phyloP scores from a whole-genome alignment of 2,113 vertebrate genomes.

The Gymnogyps californianus region DNA sequence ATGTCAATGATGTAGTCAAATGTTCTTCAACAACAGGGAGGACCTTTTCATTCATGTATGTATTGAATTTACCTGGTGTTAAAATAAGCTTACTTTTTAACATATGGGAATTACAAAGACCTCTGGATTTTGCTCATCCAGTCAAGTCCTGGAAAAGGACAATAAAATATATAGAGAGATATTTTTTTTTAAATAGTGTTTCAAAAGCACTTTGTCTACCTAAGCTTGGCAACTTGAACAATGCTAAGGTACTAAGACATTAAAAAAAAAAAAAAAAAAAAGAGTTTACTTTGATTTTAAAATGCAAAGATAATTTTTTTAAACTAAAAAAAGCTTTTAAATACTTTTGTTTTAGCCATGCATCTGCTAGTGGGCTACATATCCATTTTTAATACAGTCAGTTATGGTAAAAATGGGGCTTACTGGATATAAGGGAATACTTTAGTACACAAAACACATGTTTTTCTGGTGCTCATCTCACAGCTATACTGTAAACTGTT shows the following conservation, averaged over 20 bases:
- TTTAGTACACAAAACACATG: constrained; percentile 62
- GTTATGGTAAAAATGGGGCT: constrained; percentile 60
- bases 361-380: constrained; percentile 70
- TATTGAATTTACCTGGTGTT: constrained; percentile 67
- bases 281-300: constrained; percentile 75
- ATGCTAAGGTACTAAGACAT: constrained; percentile 76
- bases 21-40: constrained; percentile 50
- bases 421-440: constrained; percentile 74
- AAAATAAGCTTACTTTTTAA: constrained; percentile 71
- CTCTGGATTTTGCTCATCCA: constrained; percentile 71
- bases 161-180: constrained; percentile 66
- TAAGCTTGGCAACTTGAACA: constrained; percentile 78
- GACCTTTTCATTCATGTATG: constrained; percentile 63
- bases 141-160: constrained; percentile 69
- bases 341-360: constrained; percentile 68
- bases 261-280: constrained; percentile 26
- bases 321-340: constrained; percentile 71
- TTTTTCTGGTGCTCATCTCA: constrained; percentile 87
- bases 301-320: constrained; percentile 71
- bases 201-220: constrained; percentile 86
- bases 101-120: constrained; percentile 67
- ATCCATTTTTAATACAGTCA: constrained; percentile 68
- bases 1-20: constrained; percentile 58
- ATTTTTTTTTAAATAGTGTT: constrained; percentile 77
- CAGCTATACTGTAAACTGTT: constrained; percentile 74